Evolutionary conservation across 2,888 invertebrate species (phyloP), one percentile per base, ranked within the genome.

Genomic region (Corbicula japonica): DNA sequence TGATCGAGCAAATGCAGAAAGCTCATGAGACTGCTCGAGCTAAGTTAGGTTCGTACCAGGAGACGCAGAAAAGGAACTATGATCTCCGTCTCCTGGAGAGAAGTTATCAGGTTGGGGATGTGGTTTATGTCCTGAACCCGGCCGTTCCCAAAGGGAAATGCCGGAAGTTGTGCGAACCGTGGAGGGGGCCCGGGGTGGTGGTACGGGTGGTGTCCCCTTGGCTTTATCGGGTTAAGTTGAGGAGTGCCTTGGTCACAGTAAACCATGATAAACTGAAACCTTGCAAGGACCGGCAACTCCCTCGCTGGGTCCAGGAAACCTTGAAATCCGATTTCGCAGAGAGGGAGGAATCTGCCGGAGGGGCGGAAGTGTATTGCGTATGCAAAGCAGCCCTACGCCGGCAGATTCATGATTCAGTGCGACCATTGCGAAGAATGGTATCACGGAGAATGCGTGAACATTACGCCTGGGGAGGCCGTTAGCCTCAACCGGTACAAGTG

Each of bases 371-470:
- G 18, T 54, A 54, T 54, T 54, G 54, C 30, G 2, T 54, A 5
- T 54, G 54, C 26, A 54, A n/a, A 18, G 15, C 4, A 28, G 54
- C n/a, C n/a, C 5, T 28, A 54, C 18, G 54, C 28, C 18, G 26
- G 54, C 5, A 26, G 23, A 1, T 54, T 10, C 54, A 54, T 54
- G 54, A 54, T 28, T 30, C 23, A 10, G 18, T 41, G 54, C n/a
- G 54, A 28, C 54, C 28, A 12, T 12, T 54, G 54, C 32, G 54
- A 28, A n/a, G 54, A 54, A 54, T 54, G 54, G 54, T 54, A 30
- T 54, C 28, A 54, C 32, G 30, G 54, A n/a, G 32, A 32, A 28
- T 54, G 54, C 15, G 54, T 54, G 2, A 30, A 23, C 4, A 30
- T 54, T 4, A 54, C 54, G 8, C n/a, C 15, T 18, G 54, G 30